Conservation (phyloP, 2,113 vertebrate genomes). For the Toxotes jaculatrix region DNA sequence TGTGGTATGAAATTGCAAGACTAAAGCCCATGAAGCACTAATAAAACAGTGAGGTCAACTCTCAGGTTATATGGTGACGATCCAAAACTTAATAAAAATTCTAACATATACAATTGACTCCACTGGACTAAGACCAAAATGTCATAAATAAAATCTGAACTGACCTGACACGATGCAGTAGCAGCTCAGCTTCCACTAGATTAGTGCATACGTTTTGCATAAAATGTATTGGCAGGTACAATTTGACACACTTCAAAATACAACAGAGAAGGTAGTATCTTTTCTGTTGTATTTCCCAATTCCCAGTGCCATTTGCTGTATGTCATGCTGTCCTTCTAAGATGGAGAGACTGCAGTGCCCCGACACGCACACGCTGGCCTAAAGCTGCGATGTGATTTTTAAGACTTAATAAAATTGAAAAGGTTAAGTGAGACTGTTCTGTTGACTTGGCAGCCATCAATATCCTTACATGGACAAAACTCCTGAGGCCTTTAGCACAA, state of each 20-base stretch:
- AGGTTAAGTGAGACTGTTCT: conserved; percentile 57
- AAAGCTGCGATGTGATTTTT: conserved; percentile 44
- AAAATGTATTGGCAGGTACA: not conserved
- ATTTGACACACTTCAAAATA: not conserved
- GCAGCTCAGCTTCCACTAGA: not conserved
- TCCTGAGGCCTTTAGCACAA: conserved; percentile 21
- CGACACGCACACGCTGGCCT: conserved; percentile 7
- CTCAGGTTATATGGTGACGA: not conserved
- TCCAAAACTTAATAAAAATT: not conserved
- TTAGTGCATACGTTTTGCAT: not conserved
- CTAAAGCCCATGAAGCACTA: not conserved
- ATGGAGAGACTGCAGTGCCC: conserved; percentile 1
- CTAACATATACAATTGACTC: not conserved
- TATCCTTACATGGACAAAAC: conserved; percentile 22
- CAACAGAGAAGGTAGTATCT: not conserved
- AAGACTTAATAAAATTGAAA: conserved; percentile 65
- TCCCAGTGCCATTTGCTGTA: not conserved
- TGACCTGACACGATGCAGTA: not conserved
- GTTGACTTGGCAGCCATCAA: conserved; percentile 59
- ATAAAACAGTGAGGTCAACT: not conserved
- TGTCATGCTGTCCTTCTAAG: conserved; percentile 3
- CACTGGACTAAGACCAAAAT: not conserved
- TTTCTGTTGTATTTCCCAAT: not conserved
- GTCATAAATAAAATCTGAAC: not conserved
- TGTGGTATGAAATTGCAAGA: not conserved